Percentiles rank a stretch among this genome's conserved stretches.
These are phyloP conservation scores for Odontophorus gujanensis DNA, from an alignment of 2,113 vertebrate species.

Conservation along the genomic window DNA sequence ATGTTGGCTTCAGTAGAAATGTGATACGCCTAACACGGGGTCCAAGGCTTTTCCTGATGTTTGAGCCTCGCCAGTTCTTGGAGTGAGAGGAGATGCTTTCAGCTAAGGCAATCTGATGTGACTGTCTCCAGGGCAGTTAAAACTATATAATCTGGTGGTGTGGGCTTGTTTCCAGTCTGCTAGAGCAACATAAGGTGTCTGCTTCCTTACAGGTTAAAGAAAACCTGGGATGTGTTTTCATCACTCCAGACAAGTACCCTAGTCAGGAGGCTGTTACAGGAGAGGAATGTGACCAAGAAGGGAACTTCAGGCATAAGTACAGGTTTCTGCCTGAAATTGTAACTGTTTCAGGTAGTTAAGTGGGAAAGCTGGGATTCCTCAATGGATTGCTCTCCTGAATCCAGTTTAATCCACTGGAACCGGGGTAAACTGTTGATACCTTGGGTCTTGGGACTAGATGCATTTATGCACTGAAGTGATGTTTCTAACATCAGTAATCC, in stretches of 20 bases:
- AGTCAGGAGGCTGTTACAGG: background rate
- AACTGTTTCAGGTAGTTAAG: background rate
- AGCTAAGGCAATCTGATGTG: background rate
- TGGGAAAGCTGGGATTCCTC: background rate
- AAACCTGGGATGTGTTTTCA: fast-evolving
- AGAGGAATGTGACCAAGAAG: background rate
- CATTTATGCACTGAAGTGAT: background rate
- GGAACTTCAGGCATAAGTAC: fast-evolving
- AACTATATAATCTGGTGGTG: background rate
- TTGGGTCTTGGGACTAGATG: background rate
- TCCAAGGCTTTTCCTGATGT: background rate
- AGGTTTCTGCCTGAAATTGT: background rate
- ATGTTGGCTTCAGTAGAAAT: background rate
- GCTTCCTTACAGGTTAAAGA: background rate
- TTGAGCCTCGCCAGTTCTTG: background rate
- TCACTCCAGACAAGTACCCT: background rate
- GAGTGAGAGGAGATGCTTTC: background rate
- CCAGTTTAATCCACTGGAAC: background rate
- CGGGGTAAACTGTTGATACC: background rate
- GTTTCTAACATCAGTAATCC: background rate
- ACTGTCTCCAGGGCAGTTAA: background rate
- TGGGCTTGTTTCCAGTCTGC: background rate
- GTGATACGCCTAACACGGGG: background rate
- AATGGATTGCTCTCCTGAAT: background rate
- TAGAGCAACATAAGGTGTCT: fast-evolving